Conservation (phyloP, 2,113 vertebrate species). For the Pogona vitticeps region DNA sequence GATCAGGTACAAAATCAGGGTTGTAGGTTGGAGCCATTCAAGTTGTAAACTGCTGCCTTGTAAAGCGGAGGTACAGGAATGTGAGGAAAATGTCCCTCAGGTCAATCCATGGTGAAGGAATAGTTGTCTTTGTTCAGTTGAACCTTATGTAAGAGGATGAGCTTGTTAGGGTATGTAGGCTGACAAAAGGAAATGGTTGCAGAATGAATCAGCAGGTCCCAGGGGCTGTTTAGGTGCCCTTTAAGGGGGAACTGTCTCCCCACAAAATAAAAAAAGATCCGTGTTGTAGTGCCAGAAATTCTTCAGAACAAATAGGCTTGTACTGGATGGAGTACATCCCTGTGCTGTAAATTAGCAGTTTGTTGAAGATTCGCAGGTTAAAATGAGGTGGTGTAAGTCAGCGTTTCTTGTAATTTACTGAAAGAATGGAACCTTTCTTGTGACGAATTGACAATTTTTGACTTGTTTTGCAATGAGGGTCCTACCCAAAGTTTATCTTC, state of each 20-base stretch:
- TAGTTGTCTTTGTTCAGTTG: not conserved
- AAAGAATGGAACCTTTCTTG: constrained; percentile 42
- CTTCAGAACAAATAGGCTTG: constrained; percentile 46
- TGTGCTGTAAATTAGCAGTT: constrained; percentile 60
- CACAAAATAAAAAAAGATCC: constrained; percentile 19
- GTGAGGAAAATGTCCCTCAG: not conserved
- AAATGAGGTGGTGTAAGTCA: constrained; percentile 45
- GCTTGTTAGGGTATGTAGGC: constrained; percentile 43
- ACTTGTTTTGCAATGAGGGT: constrained; percentile 6
- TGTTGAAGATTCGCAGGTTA: constrained; percentile 54
- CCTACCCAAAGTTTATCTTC: not conserved
- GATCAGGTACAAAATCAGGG: not conserved
- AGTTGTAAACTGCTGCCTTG: not conserved
- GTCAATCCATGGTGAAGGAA: fast-evolving
- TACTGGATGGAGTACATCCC: constrained; percentile 10
- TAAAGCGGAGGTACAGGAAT: not conserved
- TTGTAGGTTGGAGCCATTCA: not conserved
- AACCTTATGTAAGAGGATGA: not conserved
- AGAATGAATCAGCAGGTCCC: constrained; percentile 39
- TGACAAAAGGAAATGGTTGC: constrained; percentile 51
- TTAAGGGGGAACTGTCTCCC: not conserved
- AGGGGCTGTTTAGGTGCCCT: constrained; percentile 49
- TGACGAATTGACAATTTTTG: constrained; percentile 56
- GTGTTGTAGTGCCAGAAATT: constrained; percentile 38
- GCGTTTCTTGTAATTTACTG: constrained; percentile 33